A percentile compares a stretch with the other conserved stretches of the same genome.
Evolutionary conservation across 2,888 invertebrate genomes (phyloP).

Genomic region (Teleogryllus oceanicus): DNA sequence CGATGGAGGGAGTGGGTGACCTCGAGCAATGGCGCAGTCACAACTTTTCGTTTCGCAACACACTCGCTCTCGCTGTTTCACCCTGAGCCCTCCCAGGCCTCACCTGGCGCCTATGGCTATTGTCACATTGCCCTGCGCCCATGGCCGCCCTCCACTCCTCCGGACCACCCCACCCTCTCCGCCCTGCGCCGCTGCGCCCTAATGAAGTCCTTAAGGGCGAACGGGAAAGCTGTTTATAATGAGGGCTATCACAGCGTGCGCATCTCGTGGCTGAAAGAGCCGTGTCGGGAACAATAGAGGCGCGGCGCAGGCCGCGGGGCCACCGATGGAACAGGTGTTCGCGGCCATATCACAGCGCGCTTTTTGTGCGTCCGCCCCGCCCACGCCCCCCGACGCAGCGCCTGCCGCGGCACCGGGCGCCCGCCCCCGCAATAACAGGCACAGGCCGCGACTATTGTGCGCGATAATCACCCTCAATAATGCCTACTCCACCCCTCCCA

Average conservation of each 20-base stretch:
- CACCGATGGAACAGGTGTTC: not conserved
- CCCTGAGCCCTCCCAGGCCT: too few species aligned
- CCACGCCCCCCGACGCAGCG: not conserved
- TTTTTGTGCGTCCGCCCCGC: not conserved
- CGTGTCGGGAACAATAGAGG: not conserved
- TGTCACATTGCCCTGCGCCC: too few species aligned
- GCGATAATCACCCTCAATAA: not conserved
- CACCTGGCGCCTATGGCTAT: too few species aligned
- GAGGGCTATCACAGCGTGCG: not conserved
- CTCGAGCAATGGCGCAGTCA: too few species aligned
- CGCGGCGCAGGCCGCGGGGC: not conserved
- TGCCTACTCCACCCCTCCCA: not conserved
- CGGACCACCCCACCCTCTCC: too few species aligned
- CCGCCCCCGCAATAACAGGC: not conserved
- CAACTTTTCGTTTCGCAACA: too few species aligned
- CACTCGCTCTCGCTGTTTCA: too few species aligned
- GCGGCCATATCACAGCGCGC: not conserved
- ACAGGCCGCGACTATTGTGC: not conserved
- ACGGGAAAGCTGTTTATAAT: not conserved
- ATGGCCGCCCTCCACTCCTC: too few species aligned
- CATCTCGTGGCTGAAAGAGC: not conserved
- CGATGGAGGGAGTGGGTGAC: too few species aligned
- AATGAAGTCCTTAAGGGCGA: constrained; percentile 18
- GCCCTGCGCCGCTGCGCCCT: not conserved
- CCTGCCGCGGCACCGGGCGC: not conserved